Percentiles rank a stretch among this genome's conserved stretches.
Evolutionary conservation across 2,888 invertebrate species (phyloP).

Genomic region (Salticus scenicus): DNA sequence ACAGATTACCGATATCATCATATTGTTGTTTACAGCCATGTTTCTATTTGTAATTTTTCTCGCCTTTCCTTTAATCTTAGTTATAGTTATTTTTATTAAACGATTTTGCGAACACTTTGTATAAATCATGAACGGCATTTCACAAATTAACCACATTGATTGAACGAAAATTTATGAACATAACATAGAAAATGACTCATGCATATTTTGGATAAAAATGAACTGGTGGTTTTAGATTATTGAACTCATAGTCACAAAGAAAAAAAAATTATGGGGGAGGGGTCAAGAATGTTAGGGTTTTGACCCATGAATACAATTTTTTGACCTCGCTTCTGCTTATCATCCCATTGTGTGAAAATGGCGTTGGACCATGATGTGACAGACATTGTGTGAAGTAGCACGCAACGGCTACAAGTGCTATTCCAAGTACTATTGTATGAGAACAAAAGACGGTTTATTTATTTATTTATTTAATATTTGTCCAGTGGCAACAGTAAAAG

Average conservation of each 20-base stretch:
- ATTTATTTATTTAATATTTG: neutral
- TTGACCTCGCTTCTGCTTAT: slow-evolving; percentile 16
- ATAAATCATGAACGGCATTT: too few relatives aligned
- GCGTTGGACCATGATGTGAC: slow-evolving; percentile 22
- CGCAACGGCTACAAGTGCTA: neutral
- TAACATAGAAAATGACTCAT: too few relatives aligned
- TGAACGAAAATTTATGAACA: too few relatives aligned
- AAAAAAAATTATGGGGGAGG: too few relatives aligned
- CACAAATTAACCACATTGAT: too few relatives aligned
- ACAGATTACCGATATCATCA: too few relatives aligned
- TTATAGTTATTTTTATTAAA: too few relatives aligned
- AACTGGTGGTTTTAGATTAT: neutral
- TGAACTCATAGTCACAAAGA: slow-evolving; percentile 9
- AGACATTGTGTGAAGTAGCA: slow-evolving; percentile 9
- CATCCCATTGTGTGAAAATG: slow-evolving; percentile 29
- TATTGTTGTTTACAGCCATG: too few relatives aligned
- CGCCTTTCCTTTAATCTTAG: too few relatives aligned
- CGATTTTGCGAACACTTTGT: too few relatives aligned
- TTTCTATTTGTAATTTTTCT: too few relatives aligned
- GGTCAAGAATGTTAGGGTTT: slow-evolving; percentile 30
- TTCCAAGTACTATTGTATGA: slow-evolving; percentile 20
- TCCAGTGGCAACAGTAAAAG: neutral
- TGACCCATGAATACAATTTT: slow-evolving; percentile 14
- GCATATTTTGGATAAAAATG: too few relatives aligned
- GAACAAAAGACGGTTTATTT: slow-evolving; percentile 37